A percentile compares a stretch with the other conserved stretches of the same genome.
Conservation (phyloP, 2,888 invertebrate species). For the Keiferia lycopersicella region DNA sequence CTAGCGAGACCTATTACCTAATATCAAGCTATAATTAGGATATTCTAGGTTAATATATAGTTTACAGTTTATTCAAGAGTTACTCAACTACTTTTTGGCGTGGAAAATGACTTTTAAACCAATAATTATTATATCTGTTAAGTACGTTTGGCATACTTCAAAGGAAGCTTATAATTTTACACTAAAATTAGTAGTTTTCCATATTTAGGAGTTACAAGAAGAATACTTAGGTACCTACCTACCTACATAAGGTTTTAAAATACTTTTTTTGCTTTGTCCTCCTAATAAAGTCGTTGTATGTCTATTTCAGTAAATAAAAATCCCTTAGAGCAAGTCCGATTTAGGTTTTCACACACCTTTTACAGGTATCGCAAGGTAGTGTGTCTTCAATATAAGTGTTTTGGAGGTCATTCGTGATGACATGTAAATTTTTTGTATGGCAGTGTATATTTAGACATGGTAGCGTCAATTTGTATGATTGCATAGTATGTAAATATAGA, state of each 20-base stretch:
- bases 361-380: constrained; percentile 25
- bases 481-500: neutral
- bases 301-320: neutral
- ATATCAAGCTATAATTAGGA: too few relatives aligned
- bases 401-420: constrained; percentile 4
- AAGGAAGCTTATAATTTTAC: neutral
- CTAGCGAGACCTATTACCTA: too few relatives aligned
- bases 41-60: too few relatives aligned
- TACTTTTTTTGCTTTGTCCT: too few relatives aligned
- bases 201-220: too few relatives aligned
- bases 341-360: constrained; percentile 29
- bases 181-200: neutral
- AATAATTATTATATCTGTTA: neutral
- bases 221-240: too few relatives aligned
- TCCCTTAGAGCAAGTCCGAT: constrained; percentile 28
- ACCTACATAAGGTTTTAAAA: too few relatives aligned
- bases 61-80: too few relatives aligned
- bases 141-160: neutral
- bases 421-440: neutral
- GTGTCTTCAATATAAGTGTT: neutral
- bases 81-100: too few relatives aligned
- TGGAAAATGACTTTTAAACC: too few relatives aligned
- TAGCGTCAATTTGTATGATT: neutral
- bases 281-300: neutral
- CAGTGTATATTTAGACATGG: neutral